phyloP scores from a whole-genome alignment of 1,140 invertebrate genomes.

The Brachionus asplanchnoidis region DNA sequence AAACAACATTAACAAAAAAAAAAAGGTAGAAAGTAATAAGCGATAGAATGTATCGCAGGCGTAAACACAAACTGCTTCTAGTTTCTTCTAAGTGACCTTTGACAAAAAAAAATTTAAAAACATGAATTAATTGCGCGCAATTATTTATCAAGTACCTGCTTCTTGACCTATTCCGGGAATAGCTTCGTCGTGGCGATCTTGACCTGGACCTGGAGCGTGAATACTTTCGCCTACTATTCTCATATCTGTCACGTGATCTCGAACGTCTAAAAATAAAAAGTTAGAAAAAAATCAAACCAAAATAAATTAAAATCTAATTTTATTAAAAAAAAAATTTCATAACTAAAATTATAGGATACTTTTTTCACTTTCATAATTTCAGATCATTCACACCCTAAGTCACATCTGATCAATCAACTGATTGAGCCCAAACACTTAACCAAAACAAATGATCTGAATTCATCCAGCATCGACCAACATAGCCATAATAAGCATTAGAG shows the following conservation, averaged over 20 bases:
- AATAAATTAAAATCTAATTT: neutral
- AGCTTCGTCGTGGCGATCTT: neutral
- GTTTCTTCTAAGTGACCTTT: slow-evolving; percentile 8
- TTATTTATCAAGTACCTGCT: neutral
- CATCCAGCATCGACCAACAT: slow-evolving; percentile 19
- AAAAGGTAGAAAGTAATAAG: neutral
- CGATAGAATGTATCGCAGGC: neutral
- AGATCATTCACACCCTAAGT: slow-evolving; percentile 16
- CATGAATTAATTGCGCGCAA: no score
- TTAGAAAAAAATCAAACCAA: neutral
- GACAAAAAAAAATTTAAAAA: neutral
- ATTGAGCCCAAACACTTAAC: slow-evolving; percentile 4
- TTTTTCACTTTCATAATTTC: neutral
- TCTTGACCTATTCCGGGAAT: slow-evolving; percentile 17
- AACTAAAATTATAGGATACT: slow-evolving; percentile 2
- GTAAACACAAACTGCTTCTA: neutral
- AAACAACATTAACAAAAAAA: neutral
- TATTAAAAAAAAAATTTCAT: neutral
- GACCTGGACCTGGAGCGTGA: neutral
- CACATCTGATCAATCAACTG: neutral
- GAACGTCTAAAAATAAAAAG: neutral
- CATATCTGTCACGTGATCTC: neutral
- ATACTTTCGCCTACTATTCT: neutral
- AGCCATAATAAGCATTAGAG: slow-evolving; percentile 6
- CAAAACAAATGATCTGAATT: slow-evolving; percentile 10